Conservation (phyloP, 1,140 invertebrate species). For the Centruroides vittatus region DNA sequence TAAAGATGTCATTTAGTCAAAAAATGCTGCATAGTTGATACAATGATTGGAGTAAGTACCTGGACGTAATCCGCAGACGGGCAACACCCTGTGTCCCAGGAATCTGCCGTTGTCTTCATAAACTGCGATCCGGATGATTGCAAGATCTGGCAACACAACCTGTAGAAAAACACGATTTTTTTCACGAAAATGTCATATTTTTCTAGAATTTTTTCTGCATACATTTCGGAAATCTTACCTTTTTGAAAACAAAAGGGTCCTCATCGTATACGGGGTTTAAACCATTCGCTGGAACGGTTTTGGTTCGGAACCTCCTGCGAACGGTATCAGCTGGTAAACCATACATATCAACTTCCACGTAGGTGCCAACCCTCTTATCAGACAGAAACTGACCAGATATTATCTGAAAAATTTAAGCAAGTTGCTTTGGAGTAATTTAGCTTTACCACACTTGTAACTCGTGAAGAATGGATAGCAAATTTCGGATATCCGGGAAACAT, state of each 20-base stretch:
- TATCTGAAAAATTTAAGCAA: conserved; percentile 30
- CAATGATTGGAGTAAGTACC: conserved; percentile 32
- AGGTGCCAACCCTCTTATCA: conserved; percentile 90
- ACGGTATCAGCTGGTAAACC: conserved; percentile 96
- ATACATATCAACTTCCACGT: conserved; percentile 99
- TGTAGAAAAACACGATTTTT: neutral
- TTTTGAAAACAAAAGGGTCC: conserved; percentile 95
- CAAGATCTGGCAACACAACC: conserved; percentile 89
- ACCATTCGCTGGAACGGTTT: conserved; percentile 86
- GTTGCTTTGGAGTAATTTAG: neutral
- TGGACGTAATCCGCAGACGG: conserved; percentile 87
- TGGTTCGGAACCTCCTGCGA: conserved; percentile 74
- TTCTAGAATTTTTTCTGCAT: neutral
- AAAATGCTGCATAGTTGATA: neutral
- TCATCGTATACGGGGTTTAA: conserved; percentile 92
- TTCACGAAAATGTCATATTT: neutral
- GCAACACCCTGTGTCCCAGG: conserved; percentile 89
- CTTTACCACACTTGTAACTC: neutral
- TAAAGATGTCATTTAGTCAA: neutral
- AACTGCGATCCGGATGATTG: conserved; percentile 87
- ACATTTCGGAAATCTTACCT: conserved; percentile 32
- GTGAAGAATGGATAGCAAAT: too few species aligned
- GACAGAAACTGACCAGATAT: conserved; percentile 83
- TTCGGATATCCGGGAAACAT: too few species aligned
- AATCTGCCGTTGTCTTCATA: conserved; percentile 90